Base-by-base conservation (phyloP, 2,888 invertebrate species). In the Doris montereyensis region DNA sequence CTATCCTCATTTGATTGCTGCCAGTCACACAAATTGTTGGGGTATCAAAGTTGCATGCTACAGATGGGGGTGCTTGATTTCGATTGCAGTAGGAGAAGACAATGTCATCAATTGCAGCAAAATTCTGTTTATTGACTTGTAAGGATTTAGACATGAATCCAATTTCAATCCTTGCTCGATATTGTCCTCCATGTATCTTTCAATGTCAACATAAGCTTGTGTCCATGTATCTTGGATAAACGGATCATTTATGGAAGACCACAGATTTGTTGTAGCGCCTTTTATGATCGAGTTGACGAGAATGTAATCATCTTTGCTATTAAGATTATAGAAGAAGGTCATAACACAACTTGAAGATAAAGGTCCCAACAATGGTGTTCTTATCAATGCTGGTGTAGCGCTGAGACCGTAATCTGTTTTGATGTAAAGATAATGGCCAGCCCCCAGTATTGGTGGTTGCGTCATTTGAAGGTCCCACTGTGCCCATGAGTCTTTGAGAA, bases 281-380 rank as follows among this genome's bases (percentile, higher is more conserved):
- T 73, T 5, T 35, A 58, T 13, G 2, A 34, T 58, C 8, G 73
- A 21, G 28, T 57, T 30, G 21, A 80, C 77, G 17, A 72, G 58
- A 10, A 80, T 13, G 2, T 13, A 34, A 13, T 88, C 32, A 89
- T 86, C 80, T 86, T 83, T 32, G 86, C 85, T n/a, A 89, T 90
- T 81, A 85, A 89, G 87, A 89, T 90, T 83, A 83, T 89, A 91
- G 87, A 86, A 88, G 81, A 90, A 90, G 58, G 84, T 86, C 73
- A 90, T 83, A 3, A 65, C 52, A 77, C 90, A 90, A 24, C 82
- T 79, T 4, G 86, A 83, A 67, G 83, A 68, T 2, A 81, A 65
- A 2, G 82, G 73, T 8, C 84, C 82, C 21, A 85, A 78, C n/a
- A 73, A 75, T 21, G 83, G 81, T 2, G 78, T 87, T 34, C 87